Evolutionary conservation across 2,888 invertebrate genomes (phyloP).

Genomic region (Andrena marginata): DNA sequence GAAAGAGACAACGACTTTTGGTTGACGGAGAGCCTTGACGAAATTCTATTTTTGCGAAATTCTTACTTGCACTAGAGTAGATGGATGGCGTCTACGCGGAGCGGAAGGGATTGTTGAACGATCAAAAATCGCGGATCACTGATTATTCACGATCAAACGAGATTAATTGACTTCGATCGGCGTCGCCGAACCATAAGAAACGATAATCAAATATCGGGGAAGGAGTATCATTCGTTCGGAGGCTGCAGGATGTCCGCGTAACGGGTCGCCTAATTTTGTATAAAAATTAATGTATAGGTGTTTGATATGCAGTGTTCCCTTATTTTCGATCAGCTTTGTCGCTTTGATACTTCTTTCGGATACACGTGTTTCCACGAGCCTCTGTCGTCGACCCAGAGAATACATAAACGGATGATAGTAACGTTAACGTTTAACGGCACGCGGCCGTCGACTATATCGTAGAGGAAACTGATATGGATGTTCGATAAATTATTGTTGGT

Average conservation of each 20-base stretch:
- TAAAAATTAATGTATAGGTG: constrained; percentile 23
- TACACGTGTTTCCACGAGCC: constrained; percentile 19
- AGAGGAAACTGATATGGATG: constrained; percentile 36
- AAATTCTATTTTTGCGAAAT: too few species aligned
- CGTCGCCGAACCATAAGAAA: neutral
- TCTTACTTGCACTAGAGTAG: too few species aligned
- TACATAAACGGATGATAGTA: constrained; percentile 23
- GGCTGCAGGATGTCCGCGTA: neutral
- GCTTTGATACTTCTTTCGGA: constrained; percentile 38
- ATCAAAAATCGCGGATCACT: neutral
- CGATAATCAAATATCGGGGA: neutral
- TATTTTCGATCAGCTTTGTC: constrained; percentile 43
- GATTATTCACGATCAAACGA: neutral
- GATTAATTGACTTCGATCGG: neutral
- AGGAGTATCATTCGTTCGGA: neutral
- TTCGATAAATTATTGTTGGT: constrained; percentile 62
- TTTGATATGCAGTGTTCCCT: constrained; percentile 43
- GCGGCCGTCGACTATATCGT: constrained; percentile 25
- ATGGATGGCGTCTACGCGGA: too few species aligned
- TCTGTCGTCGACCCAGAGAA: neutral
- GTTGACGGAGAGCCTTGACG: too few species aligned
- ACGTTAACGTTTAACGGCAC: constrained; percentile 24
- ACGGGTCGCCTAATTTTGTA: constrained; percentile 48
- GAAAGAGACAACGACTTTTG: too few species aligned
- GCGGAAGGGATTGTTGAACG: too few species aligned